Conservation (phyloP, 2,113 vertebrate species). For the Eulemur rufifrons region DNA sequence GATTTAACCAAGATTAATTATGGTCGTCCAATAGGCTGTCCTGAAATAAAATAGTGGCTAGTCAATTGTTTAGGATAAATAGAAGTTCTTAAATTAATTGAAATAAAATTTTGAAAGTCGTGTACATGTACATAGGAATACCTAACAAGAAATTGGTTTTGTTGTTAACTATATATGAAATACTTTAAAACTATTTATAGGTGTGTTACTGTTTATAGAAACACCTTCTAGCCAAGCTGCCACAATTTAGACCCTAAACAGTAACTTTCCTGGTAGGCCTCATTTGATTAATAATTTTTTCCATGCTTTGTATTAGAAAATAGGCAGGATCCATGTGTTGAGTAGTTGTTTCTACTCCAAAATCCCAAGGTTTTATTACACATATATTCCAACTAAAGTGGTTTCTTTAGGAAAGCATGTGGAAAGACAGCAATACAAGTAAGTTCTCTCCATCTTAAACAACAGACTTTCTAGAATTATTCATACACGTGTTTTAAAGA, state of each 20-base stretch:
- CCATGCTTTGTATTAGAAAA: not conserved
- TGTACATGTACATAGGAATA: constrained; percentile 6
- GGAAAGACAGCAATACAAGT: not conserved
- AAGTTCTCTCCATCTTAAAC: not conserved
- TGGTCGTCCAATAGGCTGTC: not conserved
- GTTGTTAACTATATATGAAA: constrained; percentile 20
- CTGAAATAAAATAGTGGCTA: constrained; percentile 7
- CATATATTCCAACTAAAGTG: not conserved
- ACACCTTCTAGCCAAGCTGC: not conserved
- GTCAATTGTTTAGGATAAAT: not conserved
- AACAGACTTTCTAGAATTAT: constrained; percentile 5
- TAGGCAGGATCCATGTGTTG: not conserved
- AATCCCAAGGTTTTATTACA: not conserved
- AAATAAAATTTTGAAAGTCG: constrained; percentile 41
- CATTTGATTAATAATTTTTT: constrained; percentile 9
- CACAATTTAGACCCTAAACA: not conserved
- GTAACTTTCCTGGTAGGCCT: not conserved
- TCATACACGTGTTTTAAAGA: constrained; percentile 38
- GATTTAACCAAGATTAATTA: constrained; percentile 10
- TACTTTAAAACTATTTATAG: not conserved
- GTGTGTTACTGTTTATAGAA: not conserved
- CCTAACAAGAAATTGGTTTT: constrained; percentile 31
- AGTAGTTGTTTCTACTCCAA: not conserved
- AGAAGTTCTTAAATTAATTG: not conserved
- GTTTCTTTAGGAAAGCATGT: not conserved